Percentiles rank a stretch among this genome's conserved stretches.
Conservation (phyloP, 2,113 vertebrate genomes). For the Leucosticte australis region DNA sequence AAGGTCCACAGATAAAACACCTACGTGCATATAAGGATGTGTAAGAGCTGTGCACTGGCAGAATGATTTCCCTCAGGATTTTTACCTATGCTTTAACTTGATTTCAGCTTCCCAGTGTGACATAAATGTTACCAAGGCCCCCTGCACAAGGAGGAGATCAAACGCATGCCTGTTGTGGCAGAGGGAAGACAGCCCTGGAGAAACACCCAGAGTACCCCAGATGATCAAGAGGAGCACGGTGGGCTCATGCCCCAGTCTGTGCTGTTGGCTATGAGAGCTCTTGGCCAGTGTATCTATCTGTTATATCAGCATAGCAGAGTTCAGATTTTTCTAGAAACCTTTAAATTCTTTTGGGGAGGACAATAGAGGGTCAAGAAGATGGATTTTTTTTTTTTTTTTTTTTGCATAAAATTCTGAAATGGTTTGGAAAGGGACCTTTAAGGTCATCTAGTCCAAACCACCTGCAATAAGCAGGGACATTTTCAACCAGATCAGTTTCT, state of each 20-base stretch:
- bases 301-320: neutral
- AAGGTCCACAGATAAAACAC: neutral
- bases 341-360: neutral
- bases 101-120: neutral
- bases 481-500: neutral
- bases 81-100: neutral
- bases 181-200: neutral
- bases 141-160: neutral
- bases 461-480: too few relatives aligned
- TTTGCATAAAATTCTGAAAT: neutral
- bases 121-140: neutral
- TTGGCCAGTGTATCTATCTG: neutral
- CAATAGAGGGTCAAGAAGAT: fast-evolving
- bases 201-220: neutral
- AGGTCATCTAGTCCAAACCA: neutral
- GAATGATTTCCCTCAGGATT: neutral
- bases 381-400: neutral
- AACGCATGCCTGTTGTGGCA: neutral
- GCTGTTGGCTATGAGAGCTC: neutral
- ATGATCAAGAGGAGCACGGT: fast-evolving
- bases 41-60: fast-evolving
- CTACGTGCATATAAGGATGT: fast-evolving
- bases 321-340: neutral
- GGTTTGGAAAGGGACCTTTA: neutral
- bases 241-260: neutral